These are phyloP conservation scores for Zapornia atra DNA, from an alignment of 2,113 vertebrate genomes.

Conservation along the genomic window DNA sequence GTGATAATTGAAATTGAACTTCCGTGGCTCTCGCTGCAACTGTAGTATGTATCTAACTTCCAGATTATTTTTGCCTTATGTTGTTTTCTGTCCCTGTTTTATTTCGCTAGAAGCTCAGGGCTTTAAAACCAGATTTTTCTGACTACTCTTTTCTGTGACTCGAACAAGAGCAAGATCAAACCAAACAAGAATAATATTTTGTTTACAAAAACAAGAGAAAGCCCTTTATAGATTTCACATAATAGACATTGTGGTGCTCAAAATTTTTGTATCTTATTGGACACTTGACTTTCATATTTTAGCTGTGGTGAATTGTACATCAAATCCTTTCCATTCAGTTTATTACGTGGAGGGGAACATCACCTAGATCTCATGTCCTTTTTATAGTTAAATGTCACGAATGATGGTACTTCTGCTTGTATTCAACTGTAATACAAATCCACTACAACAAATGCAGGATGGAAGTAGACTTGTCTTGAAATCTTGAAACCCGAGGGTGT, in stretches of 20 bases:
- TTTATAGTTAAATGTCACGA: not conserved
- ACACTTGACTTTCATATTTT: not conserved
- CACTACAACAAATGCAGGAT: not conserved
- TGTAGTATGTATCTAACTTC: not conserved
- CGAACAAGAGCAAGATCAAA: not conserved
- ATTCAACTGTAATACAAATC: not conserved
- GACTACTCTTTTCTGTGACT: not conserved
- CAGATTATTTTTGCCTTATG: constrained; percentile 15
- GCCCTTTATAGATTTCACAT: not conserved
- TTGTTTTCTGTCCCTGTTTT: not conserved
- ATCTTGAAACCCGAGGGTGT: not conserved
- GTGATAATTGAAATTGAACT: constrained; percentile 51
- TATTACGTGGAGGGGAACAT: not conserved
- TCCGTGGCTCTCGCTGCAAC: constrained; percentile 5
- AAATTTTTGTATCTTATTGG: not conserved
- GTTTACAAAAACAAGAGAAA: not conserved
- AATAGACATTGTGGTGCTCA: not conserved
- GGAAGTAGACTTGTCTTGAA: not conserved
- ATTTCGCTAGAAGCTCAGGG: not conserved
- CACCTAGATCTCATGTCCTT: not conserved
- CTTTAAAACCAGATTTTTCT: not conserved
- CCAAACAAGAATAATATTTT: not conserved
- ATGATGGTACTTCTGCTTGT: not conserved
- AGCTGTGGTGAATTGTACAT: not conserved
- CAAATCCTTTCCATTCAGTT: not conserved